These are phyloP conservation scores for Drepana arcuata DNA, from an alignment of 1,140 invertebrate genomes.

Conservation along the genomic window DNA sequence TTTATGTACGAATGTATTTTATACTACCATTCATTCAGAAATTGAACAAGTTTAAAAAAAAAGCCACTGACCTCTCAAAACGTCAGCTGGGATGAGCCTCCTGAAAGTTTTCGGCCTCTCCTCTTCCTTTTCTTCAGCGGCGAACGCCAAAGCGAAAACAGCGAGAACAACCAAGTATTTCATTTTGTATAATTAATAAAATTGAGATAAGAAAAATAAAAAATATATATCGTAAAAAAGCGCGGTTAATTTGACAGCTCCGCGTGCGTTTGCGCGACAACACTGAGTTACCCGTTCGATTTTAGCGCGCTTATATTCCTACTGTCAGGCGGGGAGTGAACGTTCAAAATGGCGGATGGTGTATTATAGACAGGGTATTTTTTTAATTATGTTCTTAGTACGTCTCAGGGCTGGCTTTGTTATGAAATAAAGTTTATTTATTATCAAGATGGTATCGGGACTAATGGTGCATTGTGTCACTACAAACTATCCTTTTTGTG, in stretches of 20 bases:
- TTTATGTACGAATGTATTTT: not conserved
- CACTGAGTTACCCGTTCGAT: conserved; percentile 32
- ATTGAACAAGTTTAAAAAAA: conserved; percentile 1
- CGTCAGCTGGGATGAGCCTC: conserved; percentile 87
- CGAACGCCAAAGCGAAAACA: conserved; percentile 71
- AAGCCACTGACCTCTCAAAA: conserved; percentile 80
- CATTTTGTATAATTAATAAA: conserved; percentile 51
- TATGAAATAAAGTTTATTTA: too few relatives aligned
- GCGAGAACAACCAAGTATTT: conserved; percentile 68
- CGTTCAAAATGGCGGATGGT: conserved; percentile 24
- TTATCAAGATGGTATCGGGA: too few relatives aligned
- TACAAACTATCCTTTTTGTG: too few relatives aligned
- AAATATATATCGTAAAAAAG: conserved; percentile 20
- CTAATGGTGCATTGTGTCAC: too few relatives aligned
- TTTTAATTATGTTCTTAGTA: too few relatives aligned
- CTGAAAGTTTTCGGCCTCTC: conserved; percentile 78
- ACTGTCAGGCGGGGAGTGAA: conserved; percentile 31
- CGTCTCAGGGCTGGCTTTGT: too few relatives aligned
- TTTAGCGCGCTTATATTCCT: conserved; percentile 33
- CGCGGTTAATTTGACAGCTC: conserved; percentile 33
- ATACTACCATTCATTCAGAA: not conserved
- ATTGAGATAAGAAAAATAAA: conserved; percentile 31
- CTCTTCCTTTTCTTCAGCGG: conserved; percentile 73
- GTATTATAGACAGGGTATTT: too few relatives aligned
- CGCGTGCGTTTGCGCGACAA: conserved; percentile 25